Conservation (phyloP, 2,888 invertebrate genomes). For the Acleris cristana region DNA sequence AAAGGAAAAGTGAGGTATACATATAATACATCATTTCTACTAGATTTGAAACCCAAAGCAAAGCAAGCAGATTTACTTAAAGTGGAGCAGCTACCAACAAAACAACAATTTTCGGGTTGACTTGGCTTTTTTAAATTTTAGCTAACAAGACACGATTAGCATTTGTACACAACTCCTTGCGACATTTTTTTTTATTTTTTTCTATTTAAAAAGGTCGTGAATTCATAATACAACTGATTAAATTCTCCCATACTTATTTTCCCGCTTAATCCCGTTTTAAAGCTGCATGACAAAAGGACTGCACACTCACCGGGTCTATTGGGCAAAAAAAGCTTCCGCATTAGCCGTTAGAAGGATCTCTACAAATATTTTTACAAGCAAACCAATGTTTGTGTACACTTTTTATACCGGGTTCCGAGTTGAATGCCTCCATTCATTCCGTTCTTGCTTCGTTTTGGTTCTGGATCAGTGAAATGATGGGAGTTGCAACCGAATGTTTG, state of each 20-base stretch:
- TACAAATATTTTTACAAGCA: slow-evolving; percentile 82
- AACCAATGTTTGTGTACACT: slow-evolving; percentile 78
- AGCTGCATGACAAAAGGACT: slow-evolving; percentile 73
- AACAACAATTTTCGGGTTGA: no score
- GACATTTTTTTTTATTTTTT: neutral
- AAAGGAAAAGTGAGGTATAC: no score
- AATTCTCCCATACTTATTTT: slow-evolving; percentile 56
- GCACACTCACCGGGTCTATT: slow-evolving; percentile 58
- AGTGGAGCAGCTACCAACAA: no score
- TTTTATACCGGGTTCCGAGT: slow-evolving; percentile 60
- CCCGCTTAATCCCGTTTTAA: slow-evolving; percentile 77
- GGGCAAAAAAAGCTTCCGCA: slow-evolving; percentile 66
- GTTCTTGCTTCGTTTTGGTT: slow-evolving; percentile 60
- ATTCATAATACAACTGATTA: slow-evolving; percentile 44
- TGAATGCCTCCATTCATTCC: slow-evolving; percentile 68
- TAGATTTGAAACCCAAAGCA: no score
- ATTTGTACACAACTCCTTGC: no score
- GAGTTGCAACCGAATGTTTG: slow-evolving; percentile 35
- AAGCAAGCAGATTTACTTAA: no score
- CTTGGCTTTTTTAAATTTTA: no score
- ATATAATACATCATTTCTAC: no score
- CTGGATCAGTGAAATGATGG: slow-evolving; percentile 58
- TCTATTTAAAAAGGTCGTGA: slow-evolving; percentile 15
- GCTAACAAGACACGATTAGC: no score
- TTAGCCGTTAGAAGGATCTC: slow-evolving; percentile 67